A percentile compares a stretch with the other conserved stretches of the same genome.
Evolutionary conservation across 2,888 invertebrate species (phyloP).

Genomic region (Electrophaes corylata): DNA sequence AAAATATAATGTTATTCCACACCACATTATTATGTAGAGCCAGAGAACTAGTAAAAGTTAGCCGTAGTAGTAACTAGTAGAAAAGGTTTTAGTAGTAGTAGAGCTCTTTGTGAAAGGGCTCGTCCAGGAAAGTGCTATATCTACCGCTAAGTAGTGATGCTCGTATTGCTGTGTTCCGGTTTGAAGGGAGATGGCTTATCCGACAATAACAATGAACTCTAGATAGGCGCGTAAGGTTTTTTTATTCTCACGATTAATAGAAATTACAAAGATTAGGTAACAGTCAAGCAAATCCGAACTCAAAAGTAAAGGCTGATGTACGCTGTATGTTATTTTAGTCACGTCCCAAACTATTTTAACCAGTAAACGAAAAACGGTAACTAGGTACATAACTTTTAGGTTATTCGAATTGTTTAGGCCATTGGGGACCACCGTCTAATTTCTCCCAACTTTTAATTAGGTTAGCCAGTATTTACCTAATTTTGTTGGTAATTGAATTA

Average conservation of each 20-base stretch:
- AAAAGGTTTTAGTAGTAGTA: too few species aligned
- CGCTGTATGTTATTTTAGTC: conserved; percentile 16
- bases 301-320: background rate
- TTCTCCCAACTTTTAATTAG: conserved; percentile 39
- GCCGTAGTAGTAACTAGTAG: too few species aligned
- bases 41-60: too few species aligned
- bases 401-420: conserved; percentile 37
- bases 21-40: too few species aligned
- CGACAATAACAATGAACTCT: too few species aligned
- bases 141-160: too few species aligned
- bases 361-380: conserved; percentile 13
- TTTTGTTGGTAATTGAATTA: conserved; percentile 6
- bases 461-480: conserved; percentile 22
- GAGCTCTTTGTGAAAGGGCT: too few species aligned
- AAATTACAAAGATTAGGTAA: background rate
- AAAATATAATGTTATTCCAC: too few species aligned
- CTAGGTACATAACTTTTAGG: conserved; percentile 34
- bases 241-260: background rate
- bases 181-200: too few species aligned
- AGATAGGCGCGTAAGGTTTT: background rate
- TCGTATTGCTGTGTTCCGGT: too few species aligned
- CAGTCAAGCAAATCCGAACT: background rate
- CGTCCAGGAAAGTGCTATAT: too few species aligned
- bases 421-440: conserved; percentile 28
- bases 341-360: conserved; percentile 34